Conservation (phyloP, 1,140 invertebrate species). For the Heterodera schachtii region DNA sequence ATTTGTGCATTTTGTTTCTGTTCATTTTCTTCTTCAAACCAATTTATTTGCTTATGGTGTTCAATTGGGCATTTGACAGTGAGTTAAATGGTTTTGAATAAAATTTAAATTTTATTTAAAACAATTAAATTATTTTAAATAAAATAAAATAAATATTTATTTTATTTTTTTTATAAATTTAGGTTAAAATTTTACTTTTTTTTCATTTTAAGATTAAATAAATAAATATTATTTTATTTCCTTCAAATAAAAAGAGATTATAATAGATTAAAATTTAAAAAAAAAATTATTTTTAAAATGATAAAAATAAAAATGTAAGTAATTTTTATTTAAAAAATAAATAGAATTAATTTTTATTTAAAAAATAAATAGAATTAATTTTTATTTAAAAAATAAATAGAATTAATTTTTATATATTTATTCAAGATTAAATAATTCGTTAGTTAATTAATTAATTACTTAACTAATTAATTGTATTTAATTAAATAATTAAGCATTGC, state of each 20-base stretch:
- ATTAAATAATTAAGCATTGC: slow-evolving; percentile 32
- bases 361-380: neutral
- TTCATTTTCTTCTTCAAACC: slow-evolving; percentile 57
- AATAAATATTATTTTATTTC: no score
- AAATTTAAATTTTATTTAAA: no score
- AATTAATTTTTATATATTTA: no score
- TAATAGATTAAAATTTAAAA: no score
- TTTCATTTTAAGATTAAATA: no score
- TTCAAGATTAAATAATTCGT: no score
- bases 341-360: no score
- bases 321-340: neutral
- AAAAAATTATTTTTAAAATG: neutral
- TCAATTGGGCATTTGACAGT: slow-evolving; percentile 57
- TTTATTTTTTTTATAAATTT: neutral
- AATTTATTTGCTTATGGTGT: slow-evolving; percentile 53
- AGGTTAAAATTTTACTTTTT: no score
- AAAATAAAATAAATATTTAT: neutral
- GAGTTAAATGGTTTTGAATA: slow-evolving; percentile 3
- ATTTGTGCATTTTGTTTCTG: slow-evolving; percentile 39
- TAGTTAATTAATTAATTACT: neutral
- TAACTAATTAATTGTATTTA: neutral
- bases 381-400: neutral
- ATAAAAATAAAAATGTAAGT: no score
- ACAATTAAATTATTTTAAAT: no score
- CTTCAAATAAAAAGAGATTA: neutral